Evolutionary conservation across 2,888 invertebrate species (phyloP).

Genomic region (Octodonta nipae): DNA sequence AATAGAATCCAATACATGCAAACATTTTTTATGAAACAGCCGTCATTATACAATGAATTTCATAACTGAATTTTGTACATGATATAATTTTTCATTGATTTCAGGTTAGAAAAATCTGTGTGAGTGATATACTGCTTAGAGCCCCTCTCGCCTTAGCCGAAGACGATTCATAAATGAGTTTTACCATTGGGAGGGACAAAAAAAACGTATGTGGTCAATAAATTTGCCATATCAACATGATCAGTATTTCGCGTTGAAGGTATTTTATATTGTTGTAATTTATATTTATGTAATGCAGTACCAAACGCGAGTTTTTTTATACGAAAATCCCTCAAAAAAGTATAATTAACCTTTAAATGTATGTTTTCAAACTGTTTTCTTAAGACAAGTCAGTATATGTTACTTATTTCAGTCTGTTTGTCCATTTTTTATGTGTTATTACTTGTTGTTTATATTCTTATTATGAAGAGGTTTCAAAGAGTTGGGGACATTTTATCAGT

Average conservation of each 20-base stretch:
- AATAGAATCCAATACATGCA: too few species aligned
- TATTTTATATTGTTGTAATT: slow-evolving; percentile 9
- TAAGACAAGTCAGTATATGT: not conserved
- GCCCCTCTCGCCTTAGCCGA: slow-evolving; percentile 34
- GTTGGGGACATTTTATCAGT: too few species aligned
- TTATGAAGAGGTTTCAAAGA: too few species aligned
- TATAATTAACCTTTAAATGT: too few species aligned
- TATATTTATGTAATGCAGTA: slow-evolving; percentile 11
- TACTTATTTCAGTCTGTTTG: not conserved
- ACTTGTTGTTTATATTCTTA: too few species aligned
- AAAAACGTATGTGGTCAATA: slow-evolving; percentile 12
- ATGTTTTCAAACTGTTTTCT: slow-evolving; percentile 16
- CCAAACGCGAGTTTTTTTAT: too few species aligned
- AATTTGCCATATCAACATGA: slow-evolving; percentile 26
- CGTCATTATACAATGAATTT: too few species aligned
- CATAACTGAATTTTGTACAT: too few species aligned
- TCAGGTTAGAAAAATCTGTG: slow-evolving; percentile 31
- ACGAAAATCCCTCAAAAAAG: too few species aligned
- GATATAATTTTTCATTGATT: slow-evolving; percentile 12
- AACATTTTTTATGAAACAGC: too few species aligned
- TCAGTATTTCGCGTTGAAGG: slow-evolving; percentile 21
- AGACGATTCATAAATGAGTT: slow-evolving; percentile 22
- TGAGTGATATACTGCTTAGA: slow-evolving; percentile 29
- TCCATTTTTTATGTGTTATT: slow-evolving; percentile 6
- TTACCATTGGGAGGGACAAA: too few species aligned